These are phyloP conservation scores for Palythoa grandis DNA, from an alignment of 92 coral and sea anemone genomes.

Conservation along the genomic window DNA sequence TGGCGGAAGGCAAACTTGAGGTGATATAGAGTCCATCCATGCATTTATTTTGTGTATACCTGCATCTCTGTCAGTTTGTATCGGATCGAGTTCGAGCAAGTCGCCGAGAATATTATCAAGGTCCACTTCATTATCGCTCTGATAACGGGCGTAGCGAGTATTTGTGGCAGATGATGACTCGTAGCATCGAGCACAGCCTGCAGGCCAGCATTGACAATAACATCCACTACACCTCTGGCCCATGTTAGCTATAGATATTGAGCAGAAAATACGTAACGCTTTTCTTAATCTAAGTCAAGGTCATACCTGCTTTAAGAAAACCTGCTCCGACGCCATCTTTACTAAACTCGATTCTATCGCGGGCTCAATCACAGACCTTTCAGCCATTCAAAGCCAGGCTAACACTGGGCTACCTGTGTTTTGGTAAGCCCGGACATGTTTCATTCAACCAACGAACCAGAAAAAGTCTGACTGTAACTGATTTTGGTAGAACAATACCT, in stretches of 20 bases:
- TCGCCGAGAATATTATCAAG: constrained; percentile 85
- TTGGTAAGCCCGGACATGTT: too few species aligned
- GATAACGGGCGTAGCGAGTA: constrained; percentile 91
- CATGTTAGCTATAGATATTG: constrained; percentile 44
- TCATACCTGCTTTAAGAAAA: neutral
- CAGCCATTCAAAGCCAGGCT: too few species aligned
- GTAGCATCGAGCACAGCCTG: constrained; percentile 59
- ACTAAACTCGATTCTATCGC: neutral
- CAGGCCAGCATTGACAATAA: constrained; percentile 72
- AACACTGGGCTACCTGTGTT: too few species aligned
- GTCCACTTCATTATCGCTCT: constrained; percentile 89
- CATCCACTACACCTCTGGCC: constrained; percentile 79
- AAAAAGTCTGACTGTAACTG: too few species aligned
- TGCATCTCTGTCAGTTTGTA: constrained; percentile 73
- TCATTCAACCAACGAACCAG: too few species aligned
- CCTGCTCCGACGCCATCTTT: constrained; percentile 14
- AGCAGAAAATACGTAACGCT: neutral
- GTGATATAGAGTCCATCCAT: constrained; percentile 87
- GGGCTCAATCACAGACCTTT: too few species aligned
- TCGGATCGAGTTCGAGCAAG: constrained; percentile 88
- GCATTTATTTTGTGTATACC: constrained; percentile 83
- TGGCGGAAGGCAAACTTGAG: constrained; percentile 84
- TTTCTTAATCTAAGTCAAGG: neutral
- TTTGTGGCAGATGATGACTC: constrained; percentile 64
- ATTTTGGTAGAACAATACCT: too few species aligned